phyloP scores from a whole-genome alignment of 2,113 vertebrate species.

The Trichomycterus rosablanca region DNA sequence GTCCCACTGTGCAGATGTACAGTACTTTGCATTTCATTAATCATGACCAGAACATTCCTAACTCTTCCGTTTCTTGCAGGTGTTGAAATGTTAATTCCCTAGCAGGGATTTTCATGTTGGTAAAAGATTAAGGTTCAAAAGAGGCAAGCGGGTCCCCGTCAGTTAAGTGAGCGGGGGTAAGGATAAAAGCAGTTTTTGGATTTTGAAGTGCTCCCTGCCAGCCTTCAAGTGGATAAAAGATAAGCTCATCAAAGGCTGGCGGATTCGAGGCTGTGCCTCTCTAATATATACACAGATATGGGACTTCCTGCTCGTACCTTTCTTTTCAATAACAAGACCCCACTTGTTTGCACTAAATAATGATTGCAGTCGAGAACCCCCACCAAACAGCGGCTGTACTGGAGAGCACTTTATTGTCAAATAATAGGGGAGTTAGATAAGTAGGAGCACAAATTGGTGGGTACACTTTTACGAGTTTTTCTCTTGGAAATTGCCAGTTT shows the following conservation, averaged over 20 bases:
- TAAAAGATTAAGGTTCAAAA: slow-evolving; percentile 46
- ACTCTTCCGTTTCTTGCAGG: slow-evolving; percentile 10
- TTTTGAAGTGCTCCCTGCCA: slow-evolving; percentile 39
- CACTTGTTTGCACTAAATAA: slow-evolving; percentile 33
- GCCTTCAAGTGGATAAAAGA: slow-evolving; percentile 42
- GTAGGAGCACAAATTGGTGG: neutral
- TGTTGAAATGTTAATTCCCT: slow-evolving; percentile 44
- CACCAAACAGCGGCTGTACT: neutral
- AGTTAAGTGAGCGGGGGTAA: slow-evolving; percentile 49
- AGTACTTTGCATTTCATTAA: slow-evolving; percentile 25
- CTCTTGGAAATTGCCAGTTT: no score
- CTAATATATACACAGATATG: slow-evolving; percentile 33
- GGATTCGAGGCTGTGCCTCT: slow-evolving; percentile 19
- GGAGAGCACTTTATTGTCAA: neutral
- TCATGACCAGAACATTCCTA: neutral
- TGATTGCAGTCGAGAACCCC: neutral
- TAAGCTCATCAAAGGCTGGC: slow-evolving; percentile 47
- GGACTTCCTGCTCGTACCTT: slow-evolving; percentile 18
- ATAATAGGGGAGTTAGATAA: neutral
- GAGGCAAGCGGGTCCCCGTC: slow-evolving; percentile 34
- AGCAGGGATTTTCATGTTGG: slow-evolving; percentile 35
- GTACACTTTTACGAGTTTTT: neutral
- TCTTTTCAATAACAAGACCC: slow-evolving; percentile 35
- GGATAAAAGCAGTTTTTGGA: slow-evolving; percentile 41
- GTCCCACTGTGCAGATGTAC: slow-evolving; percentile 5